Evolutionary conservation across 2,113 vertebrate species (phyloP), one percentile per base, ranked within the genome.

Genomic region (Syngnathus floridae): DNA sequence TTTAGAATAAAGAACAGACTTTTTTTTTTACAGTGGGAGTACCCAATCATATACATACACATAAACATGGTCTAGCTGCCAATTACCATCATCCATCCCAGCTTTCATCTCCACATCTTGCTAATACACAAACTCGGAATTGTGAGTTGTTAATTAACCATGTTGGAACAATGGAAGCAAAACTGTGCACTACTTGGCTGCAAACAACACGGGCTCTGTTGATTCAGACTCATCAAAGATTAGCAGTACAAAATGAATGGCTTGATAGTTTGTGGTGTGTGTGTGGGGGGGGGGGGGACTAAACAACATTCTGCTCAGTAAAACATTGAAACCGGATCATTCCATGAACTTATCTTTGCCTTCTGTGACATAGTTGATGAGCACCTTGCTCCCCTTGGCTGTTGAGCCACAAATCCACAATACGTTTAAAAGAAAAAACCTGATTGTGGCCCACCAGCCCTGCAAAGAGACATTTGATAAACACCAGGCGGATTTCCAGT

Each of bases 401-500:
- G 49, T 73, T 78, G 67, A 77, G 80, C 69, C 59, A 60, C 51
- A 40, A 22, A 35, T 17, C 68, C 37, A 40, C 52, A 38, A 71
- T n/a, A 48, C 62, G 43, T 26, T 67, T n/a, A 14, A 26, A 14
- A 62, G 11, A 41, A 14, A 40, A 37, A 37, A 6, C 48, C 52
- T 43, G 66, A 73, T 49, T 76, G 41, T 6, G 26, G 74, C 80
- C 79, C 82, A 81, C 74, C 81, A 54, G 74, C 45, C 37, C 69
- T 48, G 69, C 64, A 65, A 22, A 13, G 68, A 82, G 71, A 84
- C 77, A 71, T 75, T 72, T 84, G 79, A 86, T 81, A 75, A 88
- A 87, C 81, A 80, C 65, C 73, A 82, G 79, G 78, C 82, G 67
- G 77, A 84, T 78, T 81, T 86, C 77, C 83, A 84, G 72, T 75